Evolutionary conservation across 2,113 vertebrate species (phyloP).

Genomic region (Oncorhynchus clarkii): DNA sequence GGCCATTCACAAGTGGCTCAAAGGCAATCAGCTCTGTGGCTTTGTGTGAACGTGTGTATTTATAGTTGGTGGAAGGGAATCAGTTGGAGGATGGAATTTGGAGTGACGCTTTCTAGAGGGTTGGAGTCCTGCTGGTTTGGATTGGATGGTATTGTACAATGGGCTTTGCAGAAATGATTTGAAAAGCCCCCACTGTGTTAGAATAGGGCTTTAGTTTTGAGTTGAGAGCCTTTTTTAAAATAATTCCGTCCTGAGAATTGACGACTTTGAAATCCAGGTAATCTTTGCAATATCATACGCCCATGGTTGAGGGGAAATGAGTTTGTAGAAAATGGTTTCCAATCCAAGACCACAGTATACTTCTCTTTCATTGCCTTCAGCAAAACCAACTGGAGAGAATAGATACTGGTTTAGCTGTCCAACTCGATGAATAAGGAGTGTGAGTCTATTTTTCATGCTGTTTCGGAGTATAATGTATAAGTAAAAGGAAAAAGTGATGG

Average conservation of each 20-base stretch:
- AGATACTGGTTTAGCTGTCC: no score
- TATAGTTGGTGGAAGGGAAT: constrained; percentile 13
- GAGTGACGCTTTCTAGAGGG: constrained; percentile 59
- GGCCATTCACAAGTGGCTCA: constrained; percentile 55
- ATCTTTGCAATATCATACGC: not conserved
- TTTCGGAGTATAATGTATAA: not conserved
- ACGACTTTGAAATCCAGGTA: constrained; percentile 41
- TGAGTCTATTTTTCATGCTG: no score
- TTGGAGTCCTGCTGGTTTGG: constrained; percentile 40
- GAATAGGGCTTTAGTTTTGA: constrained; percentile 54
- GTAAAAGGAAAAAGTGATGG: constrained; percentile 36
- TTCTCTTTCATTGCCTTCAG: no score
- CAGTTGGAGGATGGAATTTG: constrained; percentile 48
- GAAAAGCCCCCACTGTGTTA: constrained; percentile 61
- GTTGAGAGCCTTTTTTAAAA: constrained; percentile 36
- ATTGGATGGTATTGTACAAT: constrained; percentile 24
- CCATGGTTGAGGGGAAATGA: no score
- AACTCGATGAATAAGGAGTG: no score
- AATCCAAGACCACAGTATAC: no score
- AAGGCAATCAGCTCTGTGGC: constrained; percentile 59
- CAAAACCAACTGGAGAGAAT: no score
- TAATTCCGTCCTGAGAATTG: constrained; percentile 57
- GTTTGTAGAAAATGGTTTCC: no score
- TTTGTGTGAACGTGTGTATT: not conserved
- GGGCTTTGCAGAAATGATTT: constrained; percentile 50